Evolutionary conservation across 2,113 vertebrate species (phyloP).

Genomic region (Grammomys surdaster): DNA sequence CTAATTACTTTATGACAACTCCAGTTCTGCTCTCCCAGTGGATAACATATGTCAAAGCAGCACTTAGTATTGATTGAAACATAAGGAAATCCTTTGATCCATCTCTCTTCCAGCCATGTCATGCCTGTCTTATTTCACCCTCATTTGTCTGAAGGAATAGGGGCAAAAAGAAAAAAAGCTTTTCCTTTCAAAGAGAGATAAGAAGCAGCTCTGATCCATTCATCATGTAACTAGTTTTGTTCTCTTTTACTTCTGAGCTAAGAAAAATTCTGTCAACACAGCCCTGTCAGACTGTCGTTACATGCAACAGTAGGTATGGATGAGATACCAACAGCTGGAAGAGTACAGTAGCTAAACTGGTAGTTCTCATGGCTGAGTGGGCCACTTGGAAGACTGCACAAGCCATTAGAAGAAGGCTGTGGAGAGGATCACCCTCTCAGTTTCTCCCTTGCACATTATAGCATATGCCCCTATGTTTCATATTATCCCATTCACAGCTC

Average conservation of each 20-base stretch:
- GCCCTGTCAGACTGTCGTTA: constrained; percentile 40
- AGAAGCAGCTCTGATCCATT: constrained; percentile 29
- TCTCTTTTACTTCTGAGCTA: constrained; percentile 32
- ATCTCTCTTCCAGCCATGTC: constrained; percentile 41
- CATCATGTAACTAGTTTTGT: constrained; percentile 40
- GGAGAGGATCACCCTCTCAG: not conserved
- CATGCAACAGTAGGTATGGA: constrained; percentile 7
- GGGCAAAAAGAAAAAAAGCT: constrained; percentile 57
- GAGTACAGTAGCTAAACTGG: not conserved
- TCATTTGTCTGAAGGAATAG: constrained; percentile 64
- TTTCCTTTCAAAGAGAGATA: constrained; percentile 68
- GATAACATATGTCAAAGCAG: constrained; percentile 60
- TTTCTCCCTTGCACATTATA: not conserved
- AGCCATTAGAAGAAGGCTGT: constrained; percentile 29
- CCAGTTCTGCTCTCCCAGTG: not conserved
- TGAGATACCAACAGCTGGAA: constrained; percentile 40
- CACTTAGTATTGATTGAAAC: constrained; percentile 63
- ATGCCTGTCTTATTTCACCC: constrained; percentile 63
- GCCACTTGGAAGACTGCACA: constrained; percentile 61
- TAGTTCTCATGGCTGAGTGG: not conserved
- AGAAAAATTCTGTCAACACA: constrained; percentile 57
- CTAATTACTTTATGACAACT: constrained; percentile 63
- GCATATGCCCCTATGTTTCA: not conserved
- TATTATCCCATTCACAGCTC: constrained; percentile 72
- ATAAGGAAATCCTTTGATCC: constrained; percentile 48